Percentiles rank a stretch among this genome's conserved stretches.
phyloP scores from a whole-genome alignment of 2,888 invertebrate species.

The Eulithis testata region DNA sequence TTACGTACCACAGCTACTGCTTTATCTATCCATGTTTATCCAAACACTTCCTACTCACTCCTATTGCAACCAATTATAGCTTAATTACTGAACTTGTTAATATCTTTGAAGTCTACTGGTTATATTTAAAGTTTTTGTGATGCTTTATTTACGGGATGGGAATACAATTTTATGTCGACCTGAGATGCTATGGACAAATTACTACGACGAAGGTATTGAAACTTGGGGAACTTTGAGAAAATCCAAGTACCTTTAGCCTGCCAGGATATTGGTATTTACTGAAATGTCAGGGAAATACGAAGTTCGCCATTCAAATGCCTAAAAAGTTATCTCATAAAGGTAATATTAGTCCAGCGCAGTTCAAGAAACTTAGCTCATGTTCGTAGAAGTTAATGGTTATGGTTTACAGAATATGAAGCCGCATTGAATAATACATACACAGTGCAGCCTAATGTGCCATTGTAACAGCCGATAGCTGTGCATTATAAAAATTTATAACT shows the following conservation, averaged over 20 bases:
- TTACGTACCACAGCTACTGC: too few relatives aligned
- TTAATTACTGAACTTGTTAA: conserved; percentile 60
- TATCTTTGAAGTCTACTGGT: conserved; percentile 45
- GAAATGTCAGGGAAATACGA: conserved; percentile 32
- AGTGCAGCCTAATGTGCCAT: not conserved
- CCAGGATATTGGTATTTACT: conserved; percentile 33
- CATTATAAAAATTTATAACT: not conserved
- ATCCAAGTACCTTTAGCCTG: conserved; percentile 11
- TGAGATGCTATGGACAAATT: not conserved
- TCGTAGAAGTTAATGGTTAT: conserved; percentile 38
- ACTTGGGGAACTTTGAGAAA: conserved; percentile 14
- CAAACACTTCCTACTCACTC: conserved; percentile 40
- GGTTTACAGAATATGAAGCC: conserved; percentile 22
- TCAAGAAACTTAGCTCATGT: conserved; percentile 34
- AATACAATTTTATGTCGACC: not conserved
- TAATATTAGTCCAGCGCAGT: conserved; percentile 36
- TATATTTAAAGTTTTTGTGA: conserved; percentile 12
- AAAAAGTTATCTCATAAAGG: conserved; percentile 43
- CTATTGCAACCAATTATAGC: conserved; percentile 66
- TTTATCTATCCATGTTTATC: conserved; percentile 17
- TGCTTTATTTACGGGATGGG: not conserved
- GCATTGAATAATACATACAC: conserved; percentile 8
- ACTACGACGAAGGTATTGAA: conserved; percentile 3
- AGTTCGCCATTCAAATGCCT: conserved; percentile 31
- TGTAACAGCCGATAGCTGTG: not conserved